Evolutionary conservation across 2,797 vertebrate genomes (phyloP).

Genomic region (Peromyscus aztecus): DNA sequence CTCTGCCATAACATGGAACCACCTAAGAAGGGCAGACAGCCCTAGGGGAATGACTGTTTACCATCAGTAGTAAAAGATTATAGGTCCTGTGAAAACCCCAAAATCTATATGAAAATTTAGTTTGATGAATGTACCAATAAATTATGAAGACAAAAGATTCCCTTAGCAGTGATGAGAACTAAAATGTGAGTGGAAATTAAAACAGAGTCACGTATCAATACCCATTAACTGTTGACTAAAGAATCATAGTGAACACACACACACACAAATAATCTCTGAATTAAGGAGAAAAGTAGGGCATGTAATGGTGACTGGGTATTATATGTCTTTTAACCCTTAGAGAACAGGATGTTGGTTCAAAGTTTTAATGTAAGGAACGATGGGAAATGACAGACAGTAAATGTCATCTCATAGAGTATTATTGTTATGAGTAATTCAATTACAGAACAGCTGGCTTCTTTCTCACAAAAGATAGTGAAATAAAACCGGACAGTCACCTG

Average conservation of each 20-base stretch:
- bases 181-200: not conserved
- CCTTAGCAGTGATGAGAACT: not conserved
- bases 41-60: not conserved
- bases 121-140: not conserved
- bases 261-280: not conserved
- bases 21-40: too few species aligned
- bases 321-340: not conserved
- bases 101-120: not conserved
- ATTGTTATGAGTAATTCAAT: constrained; percentile 40
- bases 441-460: not conserved
- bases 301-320: not conserved
- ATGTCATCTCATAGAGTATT: not conserved
- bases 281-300: not conserved
- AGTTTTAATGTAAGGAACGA: constrained; percentile 21
- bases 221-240: not conserved
- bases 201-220: not conserved
- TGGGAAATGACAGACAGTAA: not conserved
- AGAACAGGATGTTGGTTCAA: not conserved
- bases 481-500: not conserved
- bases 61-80: not conserved
- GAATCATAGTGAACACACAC: not conserved
- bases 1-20: accelerated
- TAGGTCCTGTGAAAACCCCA: not conserved
- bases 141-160: not conserved
- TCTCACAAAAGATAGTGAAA: constrained; percentile 7